Percentiles rank a stretch among this genome's conserved stretches.
phyloP scores from a whole-genome alignment of 2,888 invertebrate species.

The Phragmatobia fuliginosa region DNA sequence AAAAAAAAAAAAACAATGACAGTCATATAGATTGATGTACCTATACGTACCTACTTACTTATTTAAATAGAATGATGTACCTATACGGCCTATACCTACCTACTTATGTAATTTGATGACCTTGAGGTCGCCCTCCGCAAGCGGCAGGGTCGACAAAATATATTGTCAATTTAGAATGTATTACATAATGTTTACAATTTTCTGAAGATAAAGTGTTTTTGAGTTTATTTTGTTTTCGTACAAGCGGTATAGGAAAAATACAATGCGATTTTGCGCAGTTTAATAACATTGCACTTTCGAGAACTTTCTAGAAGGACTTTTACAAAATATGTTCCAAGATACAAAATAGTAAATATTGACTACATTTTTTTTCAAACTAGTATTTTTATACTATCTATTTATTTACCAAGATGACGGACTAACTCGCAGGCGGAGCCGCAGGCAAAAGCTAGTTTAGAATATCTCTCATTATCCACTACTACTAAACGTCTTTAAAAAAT shows the following conservation, averaged over 20 bases:
- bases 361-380: too few species aligned
- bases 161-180: neutral
- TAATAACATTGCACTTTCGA: too few species aligned
- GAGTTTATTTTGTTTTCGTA: neutral
- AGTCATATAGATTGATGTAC: neutral
- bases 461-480: too few species aligned
- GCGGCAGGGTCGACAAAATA: neutral
- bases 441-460: too few species aligned
- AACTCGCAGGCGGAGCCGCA: too few species aligned
- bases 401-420: too few species aligned
- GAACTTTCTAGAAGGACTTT: neutral
- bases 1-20: too few species aligned
- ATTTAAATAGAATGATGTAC: neutral
- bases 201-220: neutral
- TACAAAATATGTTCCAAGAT: neutral
- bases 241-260: neutral
- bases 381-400: too few species aligned
- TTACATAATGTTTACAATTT: neutral
- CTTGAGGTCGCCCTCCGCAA: slow-evolving; percentile 7
- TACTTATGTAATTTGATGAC: slow-evolving; percentile 2
- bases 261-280: neutral
- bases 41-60: neutral
- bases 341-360: too few species aligned
- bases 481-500: too few species aligned
- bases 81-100: neutral